A percentile compares a stretch with the other conserved stretches of the same genome.
These are phyloP conservation scores for Monopis laevigella DNA, from an alignment of 2,888 invertebrate genomes.

Conservation along the genomic window DNA sequence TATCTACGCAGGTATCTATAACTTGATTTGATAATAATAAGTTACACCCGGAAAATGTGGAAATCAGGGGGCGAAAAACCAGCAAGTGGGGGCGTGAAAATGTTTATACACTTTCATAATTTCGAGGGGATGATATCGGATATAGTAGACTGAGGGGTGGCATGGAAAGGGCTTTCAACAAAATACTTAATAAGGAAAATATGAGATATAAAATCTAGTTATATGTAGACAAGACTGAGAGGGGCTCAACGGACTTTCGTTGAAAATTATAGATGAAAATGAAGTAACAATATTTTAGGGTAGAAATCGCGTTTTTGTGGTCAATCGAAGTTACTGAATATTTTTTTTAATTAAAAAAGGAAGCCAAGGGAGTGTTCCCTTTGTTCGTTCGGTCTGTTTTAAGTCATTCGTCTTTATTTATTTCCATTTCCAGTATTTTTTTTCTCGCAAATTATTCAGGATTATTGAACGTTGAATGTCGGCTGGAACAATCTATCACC, in stretches of 20 bases:
- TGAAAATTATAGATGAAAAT: too few relatives aligned
- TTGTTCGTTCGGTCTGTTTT: conserved; percentile 29
- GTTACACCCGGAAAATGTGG: conserved; percentile 46
- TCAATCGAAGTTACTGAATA: too few relatives aligned
- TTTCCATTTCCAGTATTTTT: conserved; percentile 31
- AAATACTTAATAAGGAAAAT: conserved; percentile 59
- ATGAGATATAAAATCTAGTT: conserved; percentile 50
- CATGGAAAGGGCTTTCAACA: conserved; percentile 49
- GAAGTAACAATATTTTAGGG: not conserved
- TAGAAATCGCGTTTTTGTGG: too few relatives aligned
- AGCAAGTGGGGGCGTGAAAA: conserved; percentile 50
- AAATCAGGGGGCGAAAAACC: conserved; percentile 40
- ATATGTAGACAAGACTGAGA: conserved; percentile 40
- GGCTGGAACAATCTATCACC: conserved; percentile 43
- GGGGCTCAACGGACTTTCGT: conserved; percentile 25
- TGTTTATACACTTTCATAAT: conserved; percentile 67
- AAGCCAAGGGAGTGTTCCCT: conserved; percentile 34
- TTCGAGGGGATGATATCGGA: conserved; percentile 60
- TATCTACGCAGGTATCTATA: conserved; percentile 58
- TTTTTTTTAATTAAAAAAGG: conserved; percentile 37
- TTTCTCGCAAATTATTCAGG: conserved; percentile 48
- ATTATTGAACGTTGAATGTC: conserved; percentile 46
- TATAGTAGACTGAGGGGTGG: conserved; percentile 41
- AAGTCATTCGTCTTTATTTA: conserved; percentile 25
- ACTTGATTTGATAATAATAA: conserved; percentile 66